Percentiles rank a stretch among this genome's conserved stretches.
These are phyloP conservation scores for Nemapogon koenigi DNA, from an alignment of 2,888 invertebrate genomes.

Conservation along the genomic window DNA sequence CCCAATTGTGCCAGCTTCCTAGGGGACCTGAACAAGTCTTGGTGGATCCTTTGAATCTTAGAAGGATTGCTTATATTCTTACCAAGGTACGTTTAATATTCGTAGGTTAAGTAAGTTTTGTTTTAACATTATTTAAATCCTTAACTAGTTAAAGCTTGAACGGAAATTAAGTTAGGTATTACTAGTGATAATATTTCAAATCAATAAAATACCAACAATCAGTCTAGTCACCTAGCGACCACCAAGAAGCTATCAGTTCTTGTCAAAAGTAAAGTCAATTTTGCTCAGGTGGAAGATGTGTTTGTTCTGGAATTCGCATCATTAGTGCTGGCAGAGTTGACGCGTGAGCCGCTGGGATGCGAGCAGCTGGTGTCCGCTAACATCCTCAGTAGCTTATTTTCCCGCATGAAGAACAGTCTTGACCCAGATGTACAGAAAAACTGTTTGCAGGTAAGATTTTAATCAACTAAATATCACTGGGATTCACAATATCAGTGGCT, in stretches of 20 bases:
- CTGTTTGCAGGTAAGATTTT: constrained; percentile 49
- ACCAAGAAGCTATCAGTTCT: too few relatives aligned
- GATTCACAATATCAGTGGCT: background rate
- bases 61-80: constrained; percentile 42
- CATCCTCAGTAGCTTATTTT: constrained; percentile 46
- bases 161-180: too few relatives aligned
- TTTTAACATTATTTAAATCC: too few relatives aligned
- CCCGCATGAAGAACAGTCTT: constrained; percentile 48
- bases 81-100: constrained; percentile 28
- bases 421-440: constrained; percentile 67
- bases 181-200: too few relatives aligned
- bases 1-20: constrained; percentile 53
- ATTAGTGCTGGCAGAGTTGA: constrained; percentile 51
- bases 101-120: background rate
- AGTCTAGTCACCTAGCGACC: too few relatives aligned
- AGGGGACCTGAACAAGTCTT: constrained; percentile 51
- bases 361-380: constrained; percentile 49
- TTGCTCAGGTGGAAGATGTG: constrained; percentile 43
- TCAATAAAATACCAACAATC: too few relatives aligned
- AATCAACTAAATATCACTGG: background rate
- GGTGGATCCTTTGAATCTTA: constrained; percentile 35
- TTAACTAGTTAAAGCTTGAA: too few relatives aligned
- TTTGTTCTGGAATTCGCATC: constrained; percentile 63
- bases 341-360: constrained; percentile 51
- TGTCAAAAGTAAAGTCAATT: too few relatives aligned